Evolutionary conservation across 2,888 invertebrate species (phyloP).

Genomic region (Agrochola litura): DNA sequence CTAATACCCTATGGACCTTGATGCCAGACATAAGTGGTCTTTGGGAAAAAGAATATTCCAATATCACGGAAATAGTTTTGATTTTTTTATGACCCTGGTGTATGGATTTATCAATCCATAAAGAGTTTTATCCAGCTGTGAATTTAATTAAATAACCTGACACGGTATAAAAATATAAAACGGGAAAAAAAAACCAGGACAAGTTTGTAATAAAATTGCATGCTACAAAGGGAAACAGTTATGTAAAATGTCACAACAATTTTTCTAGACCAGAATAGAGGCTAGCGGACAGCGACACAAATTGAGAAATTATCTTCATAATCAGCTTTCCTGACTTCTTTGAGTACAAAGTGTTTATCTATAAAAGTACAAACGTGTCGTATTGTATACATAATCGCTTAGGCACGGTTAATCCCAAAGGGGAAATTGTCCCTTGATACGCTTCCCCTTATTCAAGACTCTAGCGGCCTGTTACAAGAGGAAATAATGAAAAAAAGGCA

Average conservation of each 20-base stretch:
- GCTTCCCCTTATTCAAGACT: constrained; percentile 76
- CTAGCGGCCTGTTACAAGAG: constrained; percentile 57
- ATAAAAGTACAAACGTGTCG: constrained; percentile 62
- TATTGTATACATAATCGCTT: constrained; percentile 71
- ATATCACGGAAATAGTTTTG: no score
- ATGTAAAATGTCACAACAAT: constrained; percentile 24
- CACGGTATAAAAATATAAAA: no score
- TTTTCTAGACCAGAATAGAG: constrained; percentile 34
- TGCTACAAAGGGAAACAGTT: constrained; percentile 29
- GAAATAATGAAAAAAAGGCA: constrained; percentile 68
- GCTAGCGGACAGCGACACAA: constrained; percentile 43
- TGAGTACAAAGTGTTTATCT: constrained; percentile 65
- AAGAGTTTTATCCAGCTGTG: neutral
- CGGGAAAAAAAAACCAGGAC: neutral
- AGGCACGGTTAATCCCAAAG: constrained; percentile 75
- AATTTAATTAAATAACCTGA: neutral
- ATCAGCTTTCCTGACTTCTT: constrained; percentile 60
- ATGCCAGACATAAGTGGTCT: no score
- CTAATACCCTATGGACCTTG: no score
- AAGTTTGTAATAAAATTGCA: constrained; percentile 32
- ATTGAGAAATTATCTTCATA: constrained; percentile 63
- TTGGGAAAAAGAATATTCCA: no score
- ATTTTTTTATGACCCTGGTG: no score
- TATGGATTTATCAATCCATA: no score
- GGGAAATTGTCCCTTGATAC: constrained; percentile 85